Evolutionary conservation across 2,888 invertebrate species (phyloP).

Genomic region (Leptopilina drosophilae): DNA sequence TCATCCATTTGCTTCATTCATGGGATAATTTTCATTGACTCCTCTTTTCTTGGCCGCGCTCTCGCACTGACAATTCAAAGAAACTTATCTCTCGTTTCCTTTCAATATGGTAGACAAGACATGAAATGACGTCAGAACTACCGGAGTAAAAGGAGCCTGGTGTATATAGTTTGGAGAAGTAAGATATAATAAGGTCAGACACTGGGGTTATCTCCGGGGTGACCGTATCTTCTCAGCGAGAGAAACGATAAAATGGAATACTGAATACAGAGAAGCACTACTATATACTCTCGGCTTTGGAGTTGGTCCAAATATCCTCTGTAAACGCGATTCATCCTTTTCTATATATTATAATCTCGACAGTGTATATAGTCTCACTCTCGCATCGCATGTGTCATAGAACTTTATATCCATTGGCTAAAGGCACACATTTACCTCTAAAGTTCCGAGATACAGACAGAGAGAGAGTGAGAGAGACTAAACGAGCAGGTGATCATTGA

Average conservation of each 20-base stretch:
- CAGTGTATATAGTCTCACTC: conserved; percentile 36
- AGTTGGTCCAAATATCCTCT: conserved; percentile 61
- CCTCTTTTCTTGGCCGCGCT: conserved; percentile 48
- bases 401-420: not conserved
- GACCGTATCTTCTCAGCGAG: conserved; percentile 63
- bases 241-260: conserved; percentile 64
- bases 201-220: conserved; percentile 69
- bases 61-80: conserved; percentile 53
- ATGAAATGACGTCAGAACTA: conserved; percentile 59
- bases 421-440: conserved; percentile 46
- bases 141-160: conserved; percentile 55
- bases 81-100: conserved; percentile 59
- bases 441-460: conserved; percentile 30
- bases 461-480: not conserved
- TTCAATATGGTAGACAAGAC: conserved; percentile 55
- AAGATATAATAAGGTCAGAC: conserved; percentile 75
- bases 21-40: conserved; percentile 65
- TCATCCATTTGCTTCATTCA: conserved; percentile 59
- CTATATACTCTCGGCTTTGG: conserved; percentile 54
- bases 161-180: conserved; percentile 53
- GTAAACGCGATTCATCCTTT: conserved; percentile 44
- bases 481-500: conserved; percentile 50
- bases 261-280: conserved; percentile 46
- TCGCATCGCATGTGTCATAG: conserved; percentile 23
- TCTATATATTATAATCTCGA: not conserved